These are phyloP conservation scores for Antrozous pallidus DNA, from an alignment of 2,797 vertebrate genomes.

Conservation along the genomic window DNA sequence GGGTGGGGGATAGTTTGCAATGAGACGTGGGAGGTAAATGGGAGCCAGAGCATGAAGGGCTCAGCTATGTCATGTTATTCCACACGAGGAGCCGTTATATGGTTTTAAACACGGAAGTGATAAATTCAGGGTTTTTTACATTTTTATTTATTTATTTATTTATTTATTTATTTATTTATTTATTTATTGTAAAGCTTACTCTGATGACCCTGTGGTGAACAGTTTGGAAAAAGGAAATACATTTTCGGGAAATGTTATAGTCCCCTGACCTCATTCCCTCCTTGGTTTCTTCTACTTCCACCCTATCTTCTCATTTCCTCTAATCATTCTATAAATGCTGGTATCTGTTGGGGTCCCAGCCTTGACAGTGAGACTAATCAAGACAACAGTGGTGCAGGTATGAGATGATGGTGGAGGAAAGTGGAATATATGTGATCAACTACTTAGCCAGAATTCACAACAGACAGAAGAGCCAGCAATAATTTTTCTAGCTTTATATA, in stretches of 20 bases:
- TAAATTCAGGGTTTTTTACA: not conserved
- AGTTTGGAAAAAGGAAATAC: not conserved
- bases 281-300: not conserved
- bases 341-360: not conserved
- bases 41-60: not conserved
- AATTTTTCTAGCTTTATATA: not conserved
- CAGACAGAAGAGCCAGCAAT: not conserved
- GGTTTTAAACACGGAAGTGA: not conserved
- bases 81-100: not conserved
- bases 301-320: not conserved
- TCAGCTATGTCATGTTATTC: not conserved
- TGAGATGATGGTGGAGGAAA: not conserved
- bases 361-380: not conserved
- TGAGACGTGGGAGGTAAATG: not conserved
- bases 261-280: not conserved
- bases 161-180: not conserved
- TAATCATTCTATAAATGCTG: not conserved
- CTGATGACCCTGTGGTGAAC: not conserved
- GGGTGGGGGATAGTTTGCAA: not conserved
- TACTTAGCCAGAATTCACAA: not conserved
- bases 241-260: not conserved
- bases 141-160: no score
- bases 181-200: not conserved
- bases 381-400: not conserved
- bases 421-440: not conserved